A percentile compares a stretch with the other conserved stretches of the same genome.
These are phyloP conservation scores for Sericinus montela DNA, from an alignment of 2,888 invertebrate species.

Conservation along the genomic window DNA sequence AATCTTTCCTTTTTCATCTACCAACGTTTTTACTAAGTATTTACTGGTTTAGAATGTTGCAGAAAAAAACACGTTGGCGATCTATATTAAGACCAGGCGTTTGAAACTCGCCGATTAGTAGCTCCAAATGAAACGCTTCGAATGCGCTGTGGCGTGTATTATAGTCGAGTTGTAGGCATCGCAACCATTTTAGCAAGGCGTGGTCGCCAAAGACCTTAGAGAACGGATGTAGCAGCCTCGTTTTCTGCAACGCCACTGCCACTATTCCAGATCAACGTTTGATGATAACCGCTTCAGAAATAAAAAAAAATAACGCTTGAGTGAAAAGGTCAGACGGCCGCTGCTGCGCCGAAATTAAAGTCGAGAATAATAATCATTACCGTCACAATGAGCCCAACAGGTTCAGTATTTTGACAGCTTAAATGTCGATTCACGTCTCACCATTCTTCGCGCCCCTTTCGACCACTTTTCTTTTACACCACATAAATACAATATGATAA, in stretches of 20 bases:
- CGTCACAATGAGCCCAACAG: conserved; percentile 46
- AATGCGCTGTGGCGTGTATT: conserved; percentile 43
- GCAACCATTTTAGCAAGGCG: conserved; percentile 56
- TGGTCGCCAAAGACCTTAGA: conserved; percentile 61
- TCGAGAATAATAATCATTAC: conserved; percentile 67
- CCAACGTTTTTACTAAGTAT: conserved; percentile 17
- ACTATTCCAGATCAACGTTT: conserved; percentile 58
- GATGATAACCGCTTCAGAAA: conserved; percentile 66
- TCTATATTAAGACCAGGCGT: conserved; percentile 29
- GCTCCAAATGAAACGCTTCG: conserved; percentile 31
- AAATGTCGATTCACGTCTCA: conserved; percentile 43
- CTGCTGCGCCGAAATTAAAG: conserved; percentile 59
- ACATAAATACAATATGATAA: conserved; percentile 48
- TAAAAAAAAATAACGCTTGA: conserved; percentile 49
- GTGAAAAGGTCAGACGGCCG: conserved; percentile 70
- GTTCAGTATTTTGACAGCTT: conserved; percentile 56
- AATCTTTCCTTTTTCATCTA: conserved; percentile 17
- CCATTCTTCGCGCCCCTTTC: conserved; percentile 32
- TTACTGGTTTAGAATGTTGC: conserved; percentile 21
- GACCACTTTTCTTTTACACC: conserved; percentile 38
- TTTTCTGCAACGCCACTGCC: conserved; percentile 41
- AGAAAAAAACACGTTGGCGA: conserved; percentile 24
- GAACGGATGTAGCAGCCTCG: conserved; percentile 73
- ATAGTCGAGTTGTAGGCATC: conserved; percentile 48
- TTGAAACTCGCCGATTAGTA: conserved; percentile 31